These are phyloP conservation scores for Zeugodacus cucurbitae DNA, from an alignment of 1,140 invertebrate genomes.

Conservation along the genomic window DNA sequence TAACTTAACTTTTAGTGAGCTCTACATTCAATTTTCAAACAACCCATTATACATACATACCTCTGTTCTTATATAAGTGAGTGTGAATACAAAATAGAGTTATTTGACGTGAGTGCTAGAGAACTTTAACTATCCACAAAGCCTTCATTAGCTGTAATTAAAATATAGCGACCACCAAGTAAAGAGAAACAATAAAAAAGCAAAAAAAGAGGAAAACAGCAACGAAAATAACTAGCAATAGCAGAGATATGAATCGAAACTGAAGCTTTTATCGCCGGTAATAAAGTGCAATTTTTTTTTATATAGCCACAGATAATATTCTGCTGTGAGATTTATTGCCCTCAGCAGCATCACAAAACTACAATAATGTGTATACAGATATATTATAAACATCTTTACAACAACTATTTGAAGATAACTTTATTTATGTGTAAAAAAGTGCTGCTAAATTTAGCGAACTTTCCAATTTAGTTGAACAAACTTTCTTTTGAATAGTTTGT, in stretches of 20 bases:
- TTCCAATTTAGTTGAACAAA: not conserved
- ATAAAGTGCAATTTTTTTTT: not conserved
- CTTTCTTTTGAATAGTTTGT: not conserved
- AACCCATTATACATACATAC: no score
- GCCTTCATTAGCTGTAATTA: not conserved
- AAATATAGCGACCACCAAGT: not conserved
- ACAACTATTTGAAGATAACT: not conserved
- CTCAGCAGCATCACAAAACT: not conserved
- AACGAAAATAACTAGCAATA: not conserved
- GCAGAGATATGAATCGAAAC: not conserved
- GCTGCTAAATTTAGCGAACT: not conserved
- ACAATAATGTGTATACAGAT: not conserved
- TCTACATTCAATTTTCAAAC: no score
- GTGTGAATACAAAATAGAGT: not conserved
- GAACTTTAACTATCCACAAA: not conserved
- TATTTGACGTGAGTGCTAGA: not conserved
- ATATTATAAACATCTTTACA: not conserved
- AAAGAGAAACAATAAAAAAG: not conserved
- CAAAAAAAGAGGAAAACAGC: not conserved
- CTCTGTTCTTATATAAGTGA: not conserved
- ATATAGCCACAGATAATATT: not conserved
- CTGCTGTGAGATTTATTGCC: not conserved
- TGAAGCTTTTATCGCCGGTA: not conserved
- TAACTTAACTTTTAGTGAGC: no score
- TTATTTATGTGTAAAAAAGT: not conserved